phyloP scores from a whole-genome alignment of 2,888 invertebrate species.

The Herminia tarsipennalis region DNA sequence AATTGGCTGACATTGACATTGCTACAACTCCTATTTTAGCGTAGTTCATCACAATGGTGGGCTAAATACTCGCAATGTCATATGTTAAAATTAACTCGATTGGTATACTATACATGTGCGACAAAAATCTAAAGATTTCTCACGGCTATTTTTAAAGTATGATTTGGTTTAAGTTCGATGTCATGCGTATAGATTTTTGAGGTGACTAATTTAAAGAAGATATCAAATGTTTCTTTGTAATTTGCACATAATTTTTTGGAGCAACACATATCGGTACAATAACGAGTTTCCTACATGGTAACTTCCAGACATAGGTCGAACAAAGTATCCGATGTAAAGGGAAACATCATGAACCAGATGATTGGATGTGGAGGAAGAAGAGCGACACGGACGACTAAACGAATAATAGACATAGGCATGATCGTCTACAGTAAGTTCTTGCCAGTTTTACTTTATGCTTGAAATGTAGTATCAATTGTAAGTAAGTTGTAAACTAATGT shows the following conservation, averaged over 20 bases:
- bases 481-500: no score
- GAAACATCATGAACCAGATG: slow-evolving; percentile 52
- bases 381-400: slow-evolving; percentile 50
- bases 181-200: neutral
- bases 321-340: slow-evolving; percentile 33
- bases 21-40: slow-evolving; percentile 20
- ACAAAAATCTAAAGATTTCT: neutral
- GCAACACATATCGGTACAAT: no score
- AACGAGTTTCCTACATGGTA: no score
- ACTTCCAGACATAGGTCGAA: slow-evolving; percentile 62
- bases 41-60: slow-evolving; percentile 8
- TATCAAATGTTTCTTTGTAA: neutral
- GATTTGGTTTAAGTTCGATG: neutral
- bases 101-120: neutral
- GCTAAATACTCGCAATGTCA: slow-evolving; percentile 12
- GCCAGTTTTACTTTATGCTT: neutral
- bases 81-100: slow-evolving; percentile 7
- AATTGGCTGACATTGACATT: slow-evolving; percentile 17
- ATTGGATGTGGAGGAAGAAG: slow-evolving; percentile 54
- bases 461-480: neutral
- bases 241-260: no score
- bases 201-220: neutral
- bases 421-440: slow-evolving; percentile 60
- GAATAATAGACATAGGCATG: slow-evolving; percentile 53
- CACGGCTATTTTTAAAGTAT: slow-evolving; percentile 3